Evolutionary conservation across 2,113 vertebrate genomes (phyloP).

Genomic region (Calcarius ornatus): DNA sequence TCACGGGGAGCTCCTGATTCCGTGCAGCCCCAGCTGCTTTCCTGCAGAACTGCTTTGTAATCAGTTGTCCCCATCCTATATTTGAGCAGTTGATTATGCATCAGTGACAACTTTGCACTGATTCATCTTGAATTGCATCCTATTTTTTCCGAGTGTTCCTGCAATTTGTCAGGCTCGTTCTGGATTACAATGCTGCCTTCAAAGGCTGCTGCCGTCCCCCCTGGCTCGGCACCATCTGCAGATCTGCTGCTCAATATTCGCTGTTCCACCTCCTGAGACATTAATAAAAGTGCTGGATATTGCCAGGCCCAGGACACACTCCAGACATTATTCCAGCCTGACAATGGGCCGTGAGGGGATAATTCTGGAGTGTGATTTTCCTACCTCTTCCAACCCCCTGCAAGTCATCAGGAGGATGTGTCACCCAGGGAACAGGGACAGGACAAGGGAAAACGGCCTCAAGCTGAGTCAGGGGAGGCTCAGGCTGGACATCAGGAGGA

Average conservation of each 20-base stretch:
- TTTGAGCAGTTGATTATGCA: constrained; percentile 60
- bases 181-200: constrained; percentile 24
- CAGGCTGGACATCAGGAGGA: background rate
- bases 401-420: background rate
- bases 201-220: constrained; percentile 3
- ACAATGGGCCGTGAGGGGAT: background rate
- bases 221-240: constrained; percentile 20
- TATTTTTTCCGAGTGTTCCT: constrained; percentile 44
- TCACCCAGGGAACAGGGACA: background rate
- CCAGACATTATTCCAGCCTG: background rate
- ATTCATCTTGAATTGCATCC: constrained; percentile 64
- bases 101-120: constrained; percentile 57
- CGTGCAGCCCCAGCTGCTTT: constrained; percentile 47
- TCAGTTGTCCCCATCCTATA: constrained; percentile 61
- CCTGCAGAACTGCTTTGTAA: constrained; percentile 60
- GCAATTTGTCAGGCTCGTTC: constrained; percentile 44
- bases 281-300: background rate
- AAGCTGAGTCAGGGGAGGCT: background rate
- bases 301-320: background rate
- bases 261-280: background rate
- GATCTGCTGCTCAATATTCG: background rate
- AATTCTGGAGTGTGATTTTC: background rate
- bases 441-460: background rate
- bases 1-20: constrained; percentile 38
- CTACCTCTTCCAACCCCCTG: background rate